Conservation (phyloP, 2,888 invertebrate species). For the Watsonalla binaria region DNA sequence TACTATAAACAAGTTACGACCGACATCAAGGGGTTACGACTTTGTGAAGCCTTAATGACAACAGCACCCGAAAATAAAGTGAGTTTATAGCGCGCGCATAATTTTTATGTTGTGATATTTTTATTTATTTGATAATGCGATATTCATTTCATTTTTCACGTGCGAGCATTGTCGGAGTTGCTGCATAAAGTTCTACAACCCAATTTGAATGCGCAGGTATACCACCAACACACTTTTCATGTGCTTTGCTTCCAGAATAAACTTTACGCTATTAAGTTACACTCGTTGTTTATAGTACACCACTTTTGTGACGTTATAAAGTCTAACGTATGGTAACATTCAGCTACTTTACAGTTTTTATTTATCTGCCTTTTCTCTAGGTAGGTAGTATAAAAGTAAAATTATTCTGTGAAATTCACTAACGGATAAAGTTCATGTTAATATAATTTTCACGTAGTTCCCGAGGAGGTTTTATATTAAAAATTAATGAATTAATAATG, state of each 20-base stretch:
- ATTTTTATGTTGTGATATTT: constrained; percentile 38
- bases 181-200: not conserved
- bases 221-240: not conserved
- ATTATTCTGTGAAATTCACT: no score
- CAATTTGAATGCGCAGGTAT: not conserved
- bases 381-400: no score
- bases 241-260: not conserved
- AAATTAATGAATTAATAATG: constrained; percentile 17
- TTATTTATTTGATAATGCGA: constrained; percentile 39
- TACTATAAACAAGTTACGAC: constrained; percentile 72
- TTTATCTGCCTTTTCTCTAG: no score
- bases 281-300: not conserved
- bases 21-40: constrained; percentile 67
- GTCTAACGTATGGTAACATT: not conserved
- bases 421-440: not conserved
- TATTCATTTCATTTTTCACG: constrained; percentile 19
- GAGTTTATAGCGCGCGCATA: constrained; percentile 55
- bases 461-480: constrained; percentile 9
- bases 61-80: constrained; percentile 64
- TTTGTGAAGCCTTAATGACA: constrained; percentile 60
- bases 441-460: not conserved
- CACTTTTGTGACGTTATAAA: not conserved
- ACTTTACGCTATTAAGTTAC: not conserved
- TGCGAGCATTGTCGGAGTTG: constrained; percentile 5
- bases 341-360: not conserved